A percentile compares a stretch with the other conserved stretches of the same genome.
Conservation (phyloP, 2,888 invertebrate genomes). For the Apodemia hepburni region DNA sequence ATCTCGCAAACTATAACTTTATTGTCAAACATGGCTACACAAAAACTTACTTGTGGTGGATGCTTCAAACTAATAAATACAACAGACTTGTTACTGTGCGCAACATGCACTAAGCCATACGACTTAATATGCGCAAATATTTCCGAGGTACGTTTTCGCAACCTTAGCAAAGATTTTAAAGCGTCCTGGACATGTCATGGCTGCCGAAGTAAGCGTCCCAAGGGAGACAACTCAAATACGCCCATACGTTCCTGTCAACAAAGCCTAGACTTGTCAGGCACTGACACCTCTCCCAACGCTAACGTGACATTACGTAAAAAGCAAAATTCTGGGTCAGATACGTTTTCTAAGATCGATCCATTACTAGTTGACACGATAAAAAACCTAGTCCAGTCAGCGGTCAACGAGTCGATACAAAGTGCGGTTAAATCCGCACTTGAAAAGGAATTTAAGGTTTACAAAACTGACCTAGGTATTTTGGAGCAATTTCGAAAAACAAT, state of each 20-base stretch:
- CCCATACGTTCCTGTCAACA: neutral
- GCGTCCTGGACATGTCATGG: neutral
- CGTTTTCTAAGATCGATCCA: neutral
- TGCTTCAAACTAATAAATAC: neutral
- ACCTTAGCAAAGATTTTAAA: neutral
- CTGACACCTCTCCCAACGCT: neutral
- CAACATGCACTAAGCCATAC: neutral
- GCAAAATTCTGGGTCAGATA: neutral
- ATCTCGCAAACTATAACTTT: too few species aligned
- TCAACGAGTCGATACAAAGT: neutral
- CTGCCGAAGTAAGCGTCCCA: neutral
- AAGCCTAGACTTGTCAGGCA: neutral
- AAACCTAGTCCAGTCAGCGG: neutral
- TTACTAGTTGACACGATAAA: neutral
- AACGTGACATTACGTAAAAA: neutral
- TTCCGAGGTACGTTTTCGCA: neutral
- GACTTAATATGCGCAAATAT: slow-evolving; percentile 2
- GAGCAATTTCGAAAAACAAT: neutral
- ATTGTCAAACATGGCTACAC: neutral
- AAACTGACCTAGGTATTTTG: neutral
- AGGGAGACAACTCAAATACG: neutral
- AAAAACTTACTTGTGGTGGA: neutral
- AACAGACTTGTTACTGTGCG: neutral
- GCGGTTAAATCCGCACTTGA: neutral
- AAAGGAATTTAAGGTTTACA: neutral